Base-by-base conservation (phyloP, 1,140 invertebrate genomes). In the Drosophila sechellia region DNA sequence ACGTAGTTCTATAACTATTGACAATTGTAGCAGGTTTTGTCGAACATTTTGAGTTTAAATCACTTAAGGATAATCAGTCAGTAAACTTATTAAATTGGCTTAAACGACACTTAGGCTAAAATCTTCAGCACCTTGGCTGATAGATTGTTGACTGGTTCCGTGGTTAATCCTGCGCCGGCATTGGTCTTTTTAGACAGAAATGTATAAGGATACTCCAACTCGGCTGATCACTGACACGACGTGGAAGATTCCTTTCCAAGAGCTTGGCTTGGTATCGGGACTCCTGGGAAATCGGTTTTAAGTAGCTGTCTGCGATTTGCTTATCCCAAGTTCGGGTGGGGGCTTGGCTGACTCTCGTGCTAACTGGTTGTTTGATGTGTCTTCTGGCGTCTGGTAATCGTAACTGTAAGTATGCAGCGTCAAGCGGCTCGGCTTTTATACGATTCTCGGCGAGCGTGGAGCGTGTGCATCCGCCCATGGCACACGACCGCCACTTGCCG, bases 81-180 rank as follows among this genome's bases (percentile, higher is more conserved):
- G 11, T 10, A 25, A 4, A 17, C 49, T 12, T 53, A 6, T 10
- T 43, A n/a, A 48, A 27, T 6, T 34, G 40, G 46, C n/a, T 13
- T 52, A 56, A 46, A 20, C 1, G 5, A 40, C 10, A 31, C 34
- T 81, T 87, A 87, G 0, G 70, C 8, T 42, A 86, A 39, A 55
- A 86, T 76, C 37, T 86, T 86, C 10, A 86, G 75, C 17, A 87
- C 1, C 48, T 86, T 86, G 5, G 46, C 83, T 39, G 83, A 76
- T 4, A 86, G 70, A 57, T 60, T 65, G 42, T 81, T 81, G 6
- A 86, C 75, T 65, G 83, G 75, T 46, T 87, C 70, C 59, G 59
- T 45, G 49, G 40, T 34, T 20, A 39, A 27, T 46, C 56, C 54
- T 4, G 54, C 20, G 50, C 49, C 54, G 48, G 55, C 68, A 56